phyloP scores from a whole-genome alignment of 2,888 invertebrate species.

The Cloeon dipterum region DNA sequence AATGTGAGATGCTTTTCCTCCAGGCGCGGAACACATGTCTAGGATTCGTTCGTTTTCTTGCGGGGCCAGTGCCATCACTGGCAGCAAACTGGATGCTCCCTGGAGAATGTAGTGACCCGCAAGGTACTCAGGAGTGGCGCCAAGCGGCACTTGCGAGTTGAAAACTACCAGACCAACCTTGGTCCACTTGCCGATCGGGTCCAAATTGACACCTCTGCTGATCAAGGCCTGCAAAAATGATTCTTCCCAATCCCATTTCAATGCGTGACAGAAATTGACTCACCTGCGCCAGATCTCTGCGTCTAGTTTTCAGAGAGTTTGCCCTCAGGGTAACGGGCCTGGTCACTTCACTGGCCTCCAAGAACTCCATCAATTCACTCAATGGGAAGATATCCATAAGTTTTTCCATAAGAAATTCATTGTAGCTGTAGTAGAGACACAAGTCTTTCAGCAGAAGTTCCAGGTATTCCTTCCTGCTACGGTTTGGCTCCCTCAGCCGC shows the following conservation, averaged over 20 bases:
- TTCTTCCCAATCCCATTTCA: constrained; percentile 3
- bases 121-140: constrained; percentile 96
- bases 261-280: background rate
- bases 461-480: constrained; percentile 60
- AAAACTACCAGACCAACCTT: constrained; percentile 94
- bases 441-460: constrained; percentile 60
- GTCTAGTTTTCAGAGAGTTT: constrained; percentile 79
- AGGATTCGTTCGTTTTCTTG: constrained; percentile 85
- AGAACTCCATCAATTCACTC: constrained; percentile 69
- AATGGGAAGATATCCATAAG: constrained; percentile 76
- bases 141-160: constrained; percentile 86
- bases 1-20: constrained; percentile 96
- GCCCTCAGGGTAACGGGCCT: constrained; percentile 89
- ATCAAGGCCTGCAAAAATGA: constrained; percentile 43
- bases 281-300: constrained; percentile 75
- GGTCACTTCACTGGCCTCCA: constrained; percentile 90
- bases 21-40: constrained; percentile 96
- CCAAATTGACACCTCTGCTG: constrained; percentile 90
- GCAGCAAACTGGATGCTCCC: constrained; percentile 88
- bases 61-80: constrained; percentile 94
- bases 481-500: constrained; percentile 49
- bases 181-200: constrained; percentile 96
- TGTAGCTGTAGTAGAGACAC: constrained; percentile 89
- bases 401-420: constrained; percentile 81
- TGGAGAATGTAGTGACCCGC: constrained; percentile 95